Conservation (phyloP, 35 echinoderm and acorn worm genomes). For the Stichopus chloronotus region DNA sequence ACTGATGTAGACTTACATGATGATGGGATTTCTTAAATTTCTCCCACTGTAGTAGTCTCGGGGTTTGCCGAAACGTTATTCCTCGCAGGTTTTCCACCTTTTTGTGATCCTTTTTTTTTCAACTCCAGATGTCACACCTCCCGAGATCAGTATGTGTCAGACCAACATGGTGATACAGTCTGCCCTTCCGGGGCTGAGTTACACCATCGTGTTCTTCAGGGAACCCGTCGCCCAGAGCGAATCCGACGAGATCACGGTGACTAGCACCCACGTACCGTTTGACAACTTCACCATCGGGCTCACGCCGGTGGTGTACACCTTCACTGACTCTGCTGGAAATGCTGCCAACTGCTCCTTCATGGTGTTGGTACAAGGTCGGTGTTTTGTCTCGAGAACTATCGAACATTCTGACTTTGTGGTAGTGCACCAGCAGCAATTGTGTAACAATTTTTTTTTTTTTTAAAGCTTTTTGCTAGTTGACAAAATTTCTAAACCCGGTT, state of each 20-base stretch:
- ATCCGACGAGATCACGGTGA: conserved; percentile 28
- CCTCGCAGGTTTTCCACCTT: not conserved
- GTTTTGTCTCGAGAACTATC: not conserved
- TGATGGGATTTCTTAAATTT: too few species aligned
- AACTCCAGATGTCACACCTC: not conserved
- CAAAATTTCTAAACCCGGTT: too few species aligned
- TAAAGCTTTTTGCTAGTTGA: too few species aligned
- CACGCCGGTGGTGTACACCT: conserved; percentile 67
- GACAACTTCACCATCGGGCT: conserved; percentile 50
- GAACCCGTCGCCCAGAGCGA: conserved; percentile 55
- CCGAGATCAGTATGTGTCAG: not conserved
- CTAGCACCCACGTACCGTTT: conserved; percentile 24
- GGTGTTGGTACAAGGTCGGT: conserved; percentile 50
- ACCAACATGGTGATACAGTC: not conserved
- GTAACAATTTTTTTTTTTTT: too few species aligned
- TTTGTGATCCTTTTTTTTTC: not conserved
- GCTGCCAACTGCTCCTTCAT: conserved; percentile 67
- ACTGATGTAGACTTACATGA: too few species aligned
- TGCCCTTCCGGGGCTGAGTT: not conserved
- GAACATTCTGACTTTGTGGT: too few species aligned
- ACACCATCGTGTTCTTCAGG: conserved; percentile 30
- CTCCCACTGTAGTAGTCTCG: too few species aligned
- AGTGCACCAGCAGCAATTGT: too few species aligned
- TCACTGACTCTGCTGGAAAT: conserved; percentile 61
- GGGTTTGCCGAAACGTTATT: too few species aligned